Evolutionary conservation across 2,888 invertebrate genomes (phyloP), one percentile per base, ranked within the genome.

Genomic region (Apoda limacodes): DNA sequence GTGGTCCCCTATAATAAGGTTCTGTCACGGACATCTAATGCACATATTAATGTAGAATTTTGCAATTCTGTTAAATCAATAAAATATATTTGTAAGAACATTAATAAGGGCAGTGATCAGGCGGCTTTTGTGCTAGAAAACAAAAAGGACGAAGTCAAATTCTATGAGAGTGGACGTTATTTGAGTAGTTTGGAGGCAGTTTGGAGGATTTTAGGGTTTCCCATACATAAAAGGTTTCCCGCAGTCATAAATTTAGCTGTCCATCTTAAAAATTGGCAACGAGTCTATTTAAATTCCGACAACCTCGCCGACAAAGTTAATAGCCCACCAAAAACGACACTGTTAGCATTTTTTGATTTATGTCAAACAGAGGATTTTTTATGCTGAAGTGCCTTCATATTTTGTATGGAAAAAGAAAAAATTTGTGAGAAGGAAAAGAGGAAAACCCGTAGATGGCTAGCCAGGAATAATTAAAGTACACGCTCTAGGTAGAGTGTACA

Each of bases 21-120:
- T 4, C 29, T 50, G 3, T 42, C 29, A 0, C 35, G 28, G 32
- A 34, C 35, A 3, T 47, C 42, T 30, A 20, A 46, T 9, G 41
- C 45, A 5, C 44, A 49, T 23, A 43, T 46, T 1, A 50, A 51
- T 30, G 43, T 70, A n/a, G 65, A 69, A 37, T 43, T 28, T 19
- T 76, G 69, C 37, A 56, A 47, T 43, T 61, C 58, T 1, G 60
- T 74, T 0, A 53, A 64, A 30, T 48, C 52, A 0, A 63, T 67
- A 13, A 64, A 63, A 48, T 52, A 52, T 22, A 43, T 46, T 14
- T 45, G 44, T 30, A 48, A 50, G 27, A 41, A 42, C 32, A 27
- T 51, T 1, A 48, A 45, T 17, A 52, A 50, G 33, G 47, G 48
- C 4, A 42, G 38, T 29, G 46, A 50, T 26, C 34, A 43, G 29